A percentile compares a stretch with the other conserved stretches of the same genome.
These are phyloP conservation scores for Sarcophaga subvicina DNA, from an alignment of 2,888 invertebrate genomes.

Conservation along the genomic window DNA sequence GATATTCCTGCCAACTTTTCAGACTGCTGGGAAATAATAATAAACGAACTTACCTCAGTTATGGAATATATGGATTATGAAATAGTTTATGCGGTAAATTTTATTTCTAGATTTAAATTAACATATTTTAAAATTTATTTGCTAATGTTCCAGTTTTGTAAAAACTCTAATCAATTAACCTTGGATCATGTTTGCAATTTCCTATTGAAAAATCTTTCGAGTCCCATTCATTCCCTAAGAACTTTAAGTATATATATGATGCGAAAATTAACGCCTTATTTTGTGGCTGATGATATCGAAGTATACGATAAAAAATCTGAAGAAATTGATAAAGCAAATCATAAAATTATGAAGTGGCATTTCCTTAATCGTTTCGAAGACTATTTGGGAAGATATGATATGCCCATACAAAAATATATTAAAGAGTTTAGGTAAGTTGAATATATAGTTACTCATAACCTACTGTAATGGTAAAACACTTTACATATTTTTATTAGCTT, in stretches of 20 bases:
- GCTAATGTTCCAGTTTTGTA: slow-evolving; percentile 74
- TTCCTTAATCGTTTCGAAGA: slow-evolving; percentile 78
- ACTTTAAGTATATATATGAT: slow-evolving; percentile 75
- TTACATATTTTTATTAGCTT: slow-evolving; percentile 72
- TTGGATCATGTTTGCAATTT: slow-evolving; percentile 78
- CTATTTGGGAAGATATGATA: slow-evolving; percentile 76
- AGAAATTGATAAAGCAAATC: slow-evolving; percentile 69
- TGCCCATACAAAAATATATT: slow-evolving; percentile 76
- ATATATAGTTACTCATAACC: not conserved
- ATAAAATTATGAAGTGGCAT: slow-evolving; percentile 76
- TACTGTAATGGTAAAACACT: not conserved
- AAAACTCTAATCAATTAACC: slow-evolving; percentile 74
- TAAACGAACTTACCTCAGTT: slow-evolving; percentile 74
- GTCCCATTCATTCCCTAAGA: slow-evolving; percentile 74
- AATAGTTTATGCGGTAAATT: slow-evolving; percentile 71
- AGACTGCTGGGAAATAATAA: slow-evolving; percentile 71
- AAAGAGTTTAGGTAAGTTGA: slow-evolving; percentile 77
- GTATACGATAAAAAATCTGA: slow-evolving; percentile 76
- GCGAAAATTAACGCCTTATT: slow-evolving; percentile 75
- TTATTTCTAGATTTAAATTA: not conserved
- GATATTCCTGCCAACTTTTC: slow-evolving; percentile 68
- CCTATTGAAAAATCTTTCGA: slow-evolving; percentile 77
- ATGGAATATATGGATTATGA: slow-evolving; percentile 77
- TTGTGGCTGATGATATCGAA: slow-evolving; percentile 78
- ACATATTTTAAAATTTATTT: not conserved